phyloP scores from a whole-genome alignment of 2,797 vertebrate genomes.

The Catharus ustulatus region DNA sequence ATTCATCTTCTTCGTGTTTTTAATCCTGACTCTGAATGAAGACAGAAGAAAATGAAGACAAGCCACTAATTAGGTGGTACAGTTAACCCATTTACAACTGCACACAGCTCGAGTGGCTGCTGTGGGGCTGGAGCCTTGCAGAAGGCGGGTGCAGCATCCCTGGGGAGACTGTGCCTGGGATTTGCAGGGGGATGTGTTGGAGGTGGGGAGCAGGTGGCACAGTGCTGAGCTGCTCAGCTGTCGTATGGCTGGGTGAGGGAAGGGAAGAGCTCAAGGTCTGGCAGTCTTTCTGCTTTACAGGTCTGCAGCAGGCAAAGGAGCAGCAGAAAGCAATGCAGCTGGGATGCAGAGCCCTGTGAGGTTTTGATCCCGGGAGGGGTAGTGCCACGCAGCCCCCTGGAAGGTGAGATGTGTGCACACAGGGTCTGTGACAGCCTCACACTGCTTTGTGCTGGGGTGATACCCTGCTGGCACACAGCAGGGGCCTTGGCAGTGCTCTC shows the following conservation, averaged over 20 bases:
- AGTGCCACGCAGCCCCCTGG: neutral
- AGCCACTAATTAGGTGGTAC: no score
- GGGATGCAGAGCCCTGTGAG: neutral
- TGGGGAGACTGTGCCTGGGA: neutral
- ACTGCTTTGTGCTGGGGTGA: neutral
- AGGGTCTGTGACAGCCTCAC: neutral
- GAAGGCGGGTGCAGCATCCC: neutral
- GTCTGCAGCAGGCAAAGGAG: neutral
- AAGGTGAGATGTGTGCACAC: neutral
- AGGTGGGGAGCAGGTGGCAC: constrained; percentile 79
- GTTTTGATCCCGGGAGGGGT: accelerated
- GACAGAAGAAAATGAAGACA: no score
- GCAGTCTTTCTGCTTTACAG: constrained; percentile 37
- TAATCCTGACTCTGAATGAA: no score
- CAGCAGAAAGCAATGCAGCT: neutral
- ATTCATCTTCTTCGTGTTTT: no score
- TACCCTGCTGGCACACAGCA: neutral
- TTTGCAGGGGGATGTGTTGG: neutral
- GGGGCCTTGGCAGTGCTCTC: constrained; percentile 30
- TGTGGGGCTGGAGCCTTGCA: accelerated
- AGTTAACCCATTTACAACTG: neutral
- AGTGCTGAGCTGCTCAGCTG: constrained; percentile 79
- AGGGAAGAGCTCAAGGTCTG: constrained; percentile 18
- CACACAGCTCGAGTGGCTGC: accelerated
- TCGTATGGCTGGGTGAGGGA: constrained; percentile 63